Evolutionary conservation across 2,113 vertebrate species (phyloP).

Genomic region (Nesogale talazaci): DNA sequence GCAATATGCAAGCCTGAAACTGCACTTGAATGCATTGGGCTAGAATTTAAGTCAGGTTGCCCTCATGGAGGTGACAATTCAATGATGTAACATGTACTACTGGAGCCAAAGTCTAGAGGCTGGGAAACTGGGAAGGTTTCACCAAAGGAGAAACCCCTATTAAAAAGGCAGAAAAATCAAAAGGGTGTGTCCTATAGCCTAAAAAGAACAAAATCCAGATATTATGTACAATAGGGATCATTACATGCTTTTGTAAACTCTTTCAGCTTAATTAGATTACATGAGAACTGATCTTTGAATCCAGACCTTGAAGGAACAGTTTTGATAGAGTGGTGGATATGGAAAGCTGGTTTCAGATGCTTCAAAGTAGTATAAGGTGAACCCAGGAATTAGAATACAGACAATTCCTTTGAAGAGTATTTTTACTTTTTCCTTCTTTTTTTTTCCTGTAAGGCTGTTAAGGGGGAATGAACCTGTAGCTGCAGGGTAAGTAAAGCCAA

Average conservation of each 20-base stretch:
- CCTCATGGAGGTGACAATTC: background rate
- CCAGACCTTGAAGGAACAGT: background rate
- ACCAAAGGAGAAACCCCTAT: background rate
- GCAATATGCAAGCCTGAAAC: no score
- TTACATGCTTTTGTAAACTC: background rate
- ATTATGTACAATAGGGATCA: background rate
- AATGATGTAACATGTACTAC: background rate
- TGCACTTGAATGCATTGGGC: no score
- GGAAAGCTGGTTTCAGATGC: background rate
- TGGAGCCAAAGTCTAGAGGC: background rate
- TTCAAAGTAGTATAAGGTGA: background rate
- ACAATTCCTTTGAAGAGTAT: background rate
- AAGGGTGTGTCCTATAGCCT: background rate
- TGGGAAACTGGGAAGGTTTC: background rate
- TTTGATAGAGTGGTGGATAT: background rate
- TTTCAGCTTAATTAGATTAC: background rate
- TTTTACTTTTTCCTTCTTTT: no score
- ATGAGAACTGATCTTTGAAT: background rate
- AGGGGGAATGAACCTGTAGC: background rate
- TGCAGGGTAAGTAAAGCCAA: background rate
- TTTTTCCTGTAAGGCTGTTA: background rate
- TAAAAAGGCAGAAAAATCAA: background rate
- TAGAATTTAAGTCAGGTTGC: no score
- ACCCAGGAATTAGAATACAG: background rate
- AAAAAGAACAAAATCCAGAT: background rate